Evolutionary conservation across 2,888 invertebrate genomes (phyloP).

Genomic region (Fragum whitleyi): DNA sequence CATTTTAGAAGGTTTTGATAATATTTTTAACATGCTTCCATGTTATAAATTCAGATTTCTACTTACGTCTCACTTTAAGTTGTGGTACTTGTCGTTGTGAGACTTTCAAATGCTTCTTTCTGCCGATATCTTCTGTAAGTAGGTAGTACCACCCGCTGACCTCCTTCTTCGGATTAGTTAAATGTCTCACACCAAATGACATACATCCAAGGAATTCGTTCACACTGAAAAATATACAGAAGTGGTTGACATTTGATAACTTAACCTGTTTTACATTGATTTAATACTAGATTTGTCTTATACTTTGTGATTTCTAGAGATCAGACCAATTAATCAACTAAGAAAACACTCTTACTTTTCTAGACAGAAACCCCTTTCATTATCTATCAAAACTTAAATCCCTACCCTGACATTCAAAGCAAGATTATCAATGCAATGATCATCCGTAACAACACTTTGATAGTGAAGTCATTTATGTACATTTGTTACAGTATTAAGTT

Average conservation of each 20-base stretch:
- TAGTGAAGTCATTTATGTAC: not conserved
- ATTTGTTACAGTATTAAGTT: too few relatives aligned
- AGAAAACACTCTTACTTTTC: not conserved
- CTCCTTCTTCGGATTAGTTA: conserved; percentile 88
- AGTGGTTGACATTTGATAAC: too few relatives aligned
- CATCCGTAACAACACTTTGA: not conserved
- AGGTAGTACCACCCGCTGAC: conserved; percentile 91
- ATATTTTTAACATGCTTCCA: too few relatives aligned
- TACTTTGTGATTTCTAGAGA: not conserved
- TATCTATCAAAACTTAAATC: not conserved
- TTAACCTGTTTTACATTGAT: not conserved
- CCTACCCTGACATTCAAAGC: not conserved
- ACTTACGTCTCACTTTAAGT: conserved; percentile 68
- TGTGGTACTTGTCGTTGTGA: conserved; percentile 69
- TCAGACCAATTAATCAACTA: not conserved
- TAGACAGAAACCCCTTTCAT: not conserved
- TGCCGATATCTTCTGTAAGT: conserved; percentile 89
- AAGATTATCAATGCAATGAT: not conserved
- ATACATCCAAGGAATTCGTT: conserved; percentile 97
- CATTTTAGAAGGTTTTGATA: too few relatives aligned
- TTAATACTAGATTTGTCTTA: not conserved
- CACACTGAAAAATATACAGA: conserved; percentile 87
- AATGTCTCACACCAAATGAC: conserved; percentile 94
- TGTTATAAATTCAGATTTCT: too few relatives aligned
- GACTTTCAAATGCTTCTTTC: conserved; percentile 86